Evolutionary conservation across 2,113 vertebrate species (phyloP).

Genomic region (Sminthopsis crassicaudata): DNA sequence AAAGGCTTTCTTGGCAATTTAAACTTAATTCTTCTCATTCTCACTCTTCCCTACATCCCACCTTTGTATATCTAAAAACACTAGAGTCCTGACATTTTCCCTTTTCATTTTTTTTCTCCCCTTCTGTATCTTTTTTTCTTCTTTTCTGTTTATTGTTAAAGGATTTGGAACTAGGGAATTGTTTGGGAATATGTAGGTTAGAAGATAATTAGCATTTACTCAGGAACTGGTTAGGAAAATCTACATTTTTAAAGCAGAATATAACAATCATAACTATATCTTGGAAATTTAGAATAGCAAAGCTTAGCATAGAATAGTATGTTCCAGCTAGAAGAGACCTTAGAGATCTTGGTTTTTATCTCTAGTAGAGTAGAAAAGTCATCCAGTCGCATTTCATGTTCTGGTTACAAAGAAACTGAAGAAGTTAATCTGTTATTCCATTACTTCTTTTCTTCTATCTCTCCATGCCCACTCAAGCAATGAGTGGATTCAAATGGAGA

Average conservation of each 20-base stretch:
- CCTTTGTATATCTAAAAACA: not conserved
- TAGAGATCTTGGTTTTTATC: not conserved
- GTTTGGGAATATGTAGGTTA: not conserved
- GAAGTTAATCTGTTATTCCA: not conserved
- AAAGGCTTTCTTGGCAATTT: constrained; percentile 47
- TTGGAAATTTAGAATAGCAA: not conserved
- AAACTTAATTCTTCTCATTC: constrained; percentile 16
- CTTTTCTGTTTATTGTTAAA: not conserved
- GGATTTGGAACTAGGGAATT: not conserved
- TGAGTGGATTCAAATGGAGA: not conserved
- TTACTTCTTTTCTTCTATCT: not conserved
- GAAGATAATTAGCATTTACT: not conserved
- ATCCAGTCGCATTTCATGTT: not conserved
- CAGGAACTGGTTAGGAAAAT: not conserved
- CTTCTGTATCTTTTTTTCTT: not conserved
- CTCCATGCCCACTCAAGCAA: not conserved
- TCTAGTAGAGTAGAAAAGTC: not conserved
- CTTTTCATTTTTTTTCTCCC: not conserved
- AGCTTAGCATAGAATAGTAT: not conserved
- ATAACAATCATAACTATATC: not conserved
- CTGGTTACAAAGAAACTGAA: not conserved
- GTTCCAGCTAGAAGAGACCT: not conserved
- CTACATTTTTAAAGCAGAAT: not conserved
- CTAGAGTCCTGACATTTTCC: not conserved
- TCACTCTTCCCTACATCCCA: not conserved